These are phyloP conservation scores for Phenganax stokvisi DNA, from an alignment of 92 coral and sea anemone genomes.

Conservation along the genomic window DNA sequence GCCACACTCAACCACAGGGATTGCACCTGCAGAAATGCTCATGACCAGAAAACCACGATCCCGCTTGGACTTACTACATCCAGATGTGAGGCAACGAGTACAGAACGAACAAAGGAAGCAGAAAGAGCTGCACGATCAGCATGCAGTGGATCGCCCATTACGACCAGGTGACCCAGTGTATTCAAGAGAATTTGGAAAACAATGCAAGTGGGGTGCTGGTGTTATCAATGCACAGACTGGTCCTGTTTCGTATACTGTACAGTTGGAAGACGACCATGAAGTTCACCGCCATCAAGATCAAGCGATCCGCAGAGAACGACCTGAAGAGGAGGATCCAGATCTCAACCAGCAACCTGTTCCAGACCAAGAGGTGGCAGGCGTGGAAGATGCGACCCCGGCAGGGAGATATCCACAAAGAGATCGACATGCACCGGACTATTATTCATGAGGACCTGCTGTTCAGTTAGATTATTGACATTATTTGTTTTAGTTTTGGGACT, in stretches of 20 bases:
- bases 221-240: constrained; percentile 37
- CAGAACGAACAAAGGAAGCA: constrained; percentile 34
- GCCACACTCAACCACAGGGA: constrained; percentile 23
- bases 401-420: background rate
- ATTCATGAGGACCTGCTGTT: background rate
- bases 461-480: background rate
- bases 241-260: constrained; percentile 46
- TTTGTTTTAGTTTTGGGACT: background rate
- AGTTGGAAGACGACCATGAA: constrained; percentile 20
- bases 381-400: background rate
- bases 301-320: background rate
- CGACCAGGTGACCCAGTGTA: constrained; percentile 39
- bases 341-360: background rate
- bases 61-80: constrained; percentile 40
- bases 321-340: background rate
- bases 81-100: constrained; percentile 26
- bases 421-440: background rate
- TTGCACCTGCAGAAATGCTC: constrained; percentile 47
- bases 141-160: constrained; percentile 43
- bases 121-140: constrained; percentile 41
- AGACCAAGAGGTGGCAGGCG: background rate
- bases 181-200: constrained; percentile 32
- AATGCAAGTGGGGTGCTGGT: constrained; percentile 38
- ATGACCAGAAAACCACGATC: constrained; percentile 39
- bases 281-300: constrained; percentile 9